Evolutionary conservation across 2,797 vertebrate species (phyloP).

Genomic region (Propithecus deckenii): DNA sequence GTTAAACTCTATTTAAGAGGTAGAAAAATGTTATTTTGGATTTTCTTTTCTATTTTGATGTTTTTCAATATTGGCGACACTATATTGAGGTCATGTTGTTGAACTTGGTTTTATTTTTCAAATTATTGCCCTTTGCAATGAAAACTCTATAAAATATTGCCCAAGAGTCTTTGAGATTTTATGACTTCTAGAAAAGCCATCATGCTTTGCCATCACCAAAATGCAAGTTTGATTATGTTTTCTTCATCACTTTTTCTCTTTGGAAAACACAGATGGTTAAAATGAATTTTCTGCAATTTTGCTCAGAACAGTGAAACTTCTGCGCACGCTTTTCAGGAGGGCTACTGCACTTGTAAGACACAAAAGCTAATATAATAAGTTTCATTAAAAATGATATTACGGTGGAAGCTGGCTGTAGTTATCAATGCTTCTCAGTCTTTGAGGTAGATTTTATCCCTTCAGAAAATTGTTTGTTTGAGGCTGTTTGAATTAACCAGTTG

Average conservation of each 20-base stretch:
- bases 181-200: not conserved
- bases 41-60: constrained; percentile 5
- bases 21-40: not conserved
- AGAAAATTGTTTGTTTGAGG: not conserved
- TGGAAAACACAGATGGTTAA: not conserved
- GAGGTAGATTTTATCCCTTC: not conserved
- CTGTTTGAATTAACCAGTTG: not conserved
- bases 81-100: not conserved
- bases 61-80: not conserved
- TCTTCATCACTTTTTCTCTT: not conserved
- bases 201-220: not conserved
- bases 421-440: not conserved
- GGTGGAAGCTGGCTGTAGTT: not conserved
- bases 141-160: not conserved
- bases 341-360: not conserved
- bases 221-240: not conserved
- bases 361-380: not conserved
- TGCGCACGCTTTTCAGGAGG: not conserved
- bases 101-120: constrained; percentile 31
- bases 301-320: not conserved
- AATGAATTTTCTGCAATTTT: not conserved
- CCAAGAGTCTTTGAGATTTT: not conserved
- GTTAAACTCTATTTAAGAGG: not conserved
- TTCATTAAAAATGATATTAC: not conserved
- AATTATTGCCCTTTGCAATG: not conserved